phyloP scores from a whole-genome alignment of 2,888 invertebrate genomes.

The Melanotus villosus region DNA sequence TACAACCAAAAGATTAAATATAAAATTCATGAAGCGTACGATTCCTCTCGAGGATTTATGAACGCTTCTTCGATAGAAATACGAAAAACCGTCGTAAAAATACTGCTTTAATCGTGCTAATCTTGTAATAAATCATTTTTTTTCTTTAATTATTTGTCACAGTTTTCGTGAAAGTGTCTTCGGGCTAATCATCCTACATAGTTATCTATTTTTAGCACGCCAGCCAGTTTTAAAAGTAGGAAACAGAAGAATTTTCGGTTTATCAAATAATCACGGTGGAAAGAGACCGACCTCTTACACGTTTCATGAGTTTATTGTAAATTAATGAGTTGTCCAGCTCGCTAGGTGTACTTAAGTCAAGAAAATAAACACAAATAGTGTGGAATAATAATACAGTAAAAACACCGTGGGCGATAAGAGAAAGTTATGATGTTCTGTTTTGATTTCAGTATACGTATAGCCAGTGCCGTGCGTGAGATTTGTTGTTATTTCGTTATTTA shows the following conservation, averaged over 20 bases:
- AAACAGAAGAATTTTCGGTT: neutral
- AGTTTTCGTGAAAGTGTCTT: conserved; percentile 27
- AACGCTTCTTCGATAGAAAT: neutral
- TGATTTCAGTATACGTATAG: conserved; percentile 51
- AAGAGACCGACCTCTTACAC: neutral
- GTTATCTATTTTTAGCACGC: conserved; percentile 10
- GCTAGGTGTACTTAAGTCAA: conserved; percentile 30
- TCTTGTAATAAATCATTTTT: conserved; percentile 22
- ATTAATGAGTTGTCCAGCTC: conserved; percentile 35
- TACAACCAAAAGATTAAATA: neutral
- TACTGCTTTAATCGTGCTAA: conserved; percentile 8
- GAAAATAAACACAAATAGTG: conserved; percentile 45
- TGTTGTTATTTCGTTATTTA: no score
- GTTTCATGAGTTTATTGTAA: conserved; percentile 33
- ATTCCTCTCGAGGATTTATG: neutral
- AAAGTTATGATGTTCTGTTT: conserved; percentile 61
- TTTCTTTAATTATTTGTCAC: conserved; percentile 24
- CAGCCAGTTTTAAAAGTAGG: neutral
- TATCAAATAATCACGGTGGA: conserved; percentile 1
- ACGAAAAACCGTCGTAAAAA: neutral
- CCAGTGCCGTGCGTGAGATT: conserved; percentile 10
- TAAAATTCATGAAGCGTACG: neutral
- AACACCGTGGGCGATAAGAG: conserved; percentile 58
- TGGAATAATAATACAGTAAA: conserved; percentile 54
- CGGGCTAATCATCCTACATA: conserved; percentile 25